A percentile compares a stretch with the other conserved stretches of the same genome.
Evolutionary conservation across 2,113 vertebrate genomes (phyloP).

Genomic region (Psittacula cyanocephala): DNA sequence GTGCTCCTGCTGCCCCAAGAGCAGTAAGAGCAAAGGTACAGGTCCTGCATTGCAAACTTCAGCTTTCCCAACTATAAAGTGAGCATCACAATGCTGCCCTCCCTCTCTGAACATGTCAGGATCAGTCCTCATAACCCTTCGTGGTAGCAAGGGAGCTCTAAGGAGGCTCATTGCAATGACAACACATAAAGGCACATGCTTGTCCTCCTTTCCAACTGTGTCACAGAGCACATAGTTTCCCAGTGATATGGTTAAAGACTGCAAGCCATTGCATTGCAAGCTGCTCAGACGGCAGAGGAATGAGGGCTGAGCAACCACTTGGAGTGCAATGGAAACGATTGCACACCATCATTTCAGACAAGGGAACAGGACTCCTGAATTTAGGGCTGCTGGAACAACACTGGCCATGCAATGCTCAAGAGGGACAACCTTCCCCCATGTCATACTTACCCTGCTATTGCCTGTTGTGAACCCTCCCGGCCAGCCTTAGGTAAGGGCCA

Average conservation of each 20-base stretch:
- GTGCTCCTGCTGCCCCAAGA: neutral
- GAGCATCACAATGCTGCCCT: neutral
- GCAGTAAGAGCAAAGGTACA: neutral
- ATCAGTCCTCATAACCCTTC: neutral
- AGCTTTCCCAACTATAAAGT: neutral
- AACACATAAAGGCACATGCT: neutral
- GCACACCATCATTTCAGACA: neutral
- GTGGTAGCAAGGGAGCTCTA: neutral
- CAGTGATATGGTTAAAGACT: accelerated
- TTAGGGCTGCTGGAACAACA: neutral
- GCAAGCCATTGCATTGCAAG: neutral
- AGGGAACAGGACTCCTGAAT: neutral
- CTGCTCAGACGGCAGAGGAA: neutral
- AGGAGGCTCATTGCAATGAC: neutral
- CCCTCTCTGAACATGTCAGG: neutral
- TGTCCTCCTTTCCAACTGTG: neutral
- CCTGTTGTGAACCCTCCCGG: neutral
- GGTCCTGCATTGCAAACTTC: neutral
- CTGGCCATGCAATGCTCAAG: accelerated
- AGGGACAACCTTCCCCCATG: neutral
- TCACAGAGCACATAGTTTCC: neutral
- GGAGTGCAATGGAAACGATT: neutral
- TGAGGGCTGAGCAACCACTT: neutral
- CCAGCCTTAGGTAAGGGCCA: neutral
- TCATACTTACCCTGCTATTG: neutral